Percentiles rank a stretch among this genome's conserved stretches.
Evolutionary conservation across 2,113 vertebrate species (phyloP).

Genomic region (Miniopterus natalensis): DNA sequence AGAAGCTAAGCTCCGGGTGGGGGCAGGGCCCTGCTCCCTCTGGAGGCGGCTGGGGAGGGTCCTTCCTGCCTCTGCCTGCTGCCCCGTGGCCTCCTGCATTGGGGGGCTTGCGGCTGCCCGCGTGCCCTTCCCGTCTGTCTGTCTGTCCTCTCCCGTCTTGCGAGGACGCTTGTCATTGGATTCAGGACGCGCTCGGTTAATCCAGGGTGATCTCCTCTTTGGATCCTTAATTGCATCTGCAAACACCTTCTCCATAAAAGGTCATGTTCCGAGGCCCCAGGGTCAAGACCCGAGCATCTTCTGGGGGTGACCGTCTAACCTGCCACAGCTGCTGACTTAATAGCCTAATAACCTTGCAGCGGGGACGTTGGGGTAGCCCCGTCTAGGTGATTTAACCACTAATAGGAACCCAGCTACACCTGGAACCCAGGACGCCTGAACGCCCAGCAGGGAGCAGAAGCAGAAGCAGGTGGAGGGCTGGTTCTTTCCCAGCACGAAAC

Average conservation of each 20-base stretch:
- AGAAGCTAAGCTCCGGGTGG: neutral
- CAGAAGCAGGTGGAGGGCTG: neutral
- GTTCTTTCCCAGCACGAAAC: neutral
- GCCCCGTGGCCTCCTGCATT: accelerated
- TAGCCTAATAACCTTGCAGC: too few relatives aligned
- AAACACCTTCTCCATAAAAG: neutral
- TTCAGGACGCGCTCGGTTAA: neutral
- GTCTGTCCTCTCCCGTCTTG: neutral
- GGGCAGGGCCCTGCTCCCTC: neutral
- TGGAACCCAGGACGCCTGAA: neutral
- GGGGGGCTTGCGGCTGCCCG: neutral
- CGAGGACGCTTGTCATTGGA: neutral
- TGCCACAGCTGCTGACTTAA: neutral
- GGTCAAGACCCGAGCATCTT: neutral
- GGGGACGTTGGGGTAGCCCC: neutral
- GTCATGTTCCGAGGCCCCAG: neutral
- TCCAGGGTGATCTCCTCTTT: neutral
- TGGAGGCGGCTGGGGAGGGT: too few relatives aligned
- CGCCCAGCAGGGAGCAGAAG: neutral
- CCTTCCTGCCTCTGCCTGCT: neutral
- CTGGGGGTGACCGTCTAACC: neutral
- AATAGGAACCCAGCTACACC: neutral
- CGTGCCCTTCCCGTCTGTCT: neutral
- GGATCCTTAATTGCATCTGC: neutral
- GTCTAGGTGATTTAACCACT: neutral